phyloP scores from a whole-genome alignment of 2,888 invertebrate species.

The Agrilus cyanescens region DNA sequence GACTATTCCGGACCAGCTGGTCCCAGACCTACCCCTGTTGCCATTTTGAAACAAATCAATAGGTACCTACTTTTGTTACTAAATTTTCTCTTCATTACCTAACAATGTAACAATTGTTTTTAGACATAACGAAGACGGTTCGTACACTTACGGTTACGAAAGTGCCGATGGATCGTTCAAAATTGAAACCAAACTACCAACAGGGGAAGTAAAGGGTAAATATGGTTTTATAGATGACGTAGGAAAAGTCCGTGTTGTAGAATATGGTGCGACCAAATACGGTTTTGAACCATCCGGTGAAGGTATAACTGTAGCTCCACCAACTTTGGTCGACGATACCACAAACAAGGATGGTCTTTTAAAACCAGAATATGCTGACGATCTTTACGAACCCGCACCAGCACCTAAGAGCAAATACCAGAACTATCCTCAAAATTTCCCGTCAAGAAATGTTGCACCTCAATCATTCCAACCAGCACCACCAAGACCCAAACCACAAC shows the following conservation, averaged over 20 bases:
- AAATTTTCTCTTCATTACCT: conserved; percentile 2
- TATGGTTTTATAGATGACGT: conserved; percentile 80
- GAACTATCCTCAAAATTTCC: too few species aligned
- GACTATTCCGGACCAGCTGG: conserved; percentile 33
- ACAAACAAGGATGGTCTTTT: conserved; percentile 33
- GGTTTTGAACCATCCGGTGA: conserved; percentile 81
- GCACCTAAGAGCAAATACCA: conserved; percentile 5
- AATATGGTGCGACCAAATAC: conserved; percentile 79
- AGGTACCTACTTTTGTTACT: conserved; percentile 36
- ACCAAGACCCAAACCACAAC: conserved; percentile 19
- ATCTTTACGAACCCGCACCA: conserved; percentile 23
- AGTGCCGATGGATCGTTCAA: conserved; percentile 81
- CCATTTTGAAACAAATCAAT: conserved; percentile 81
- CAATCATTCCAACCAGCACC: conserved; percentile 19
- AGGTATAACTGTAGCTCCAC: conserved; percentile 68
- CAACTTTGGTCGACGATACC: conserved; percentile 48
- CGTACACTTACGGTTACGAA: conserved; percentile 85
- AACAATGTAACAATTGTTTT: conserved; percentile 3
- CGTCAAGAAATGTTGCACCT: conserved; percentile 9
- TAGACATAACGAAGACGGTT: conserved; percentile 81
- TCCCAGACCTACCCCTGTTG: conserved; percentile 42
- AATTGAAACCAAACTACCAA: conserved; percentile 72
- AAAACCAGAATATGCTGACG: conserved; percentile 34
- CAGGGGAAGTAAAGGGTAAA: conserved; percentile 79
- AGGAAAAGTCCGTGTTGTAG: conserved; percentile 70